phyloP scores from a whole-genome alignment of 2,113 vertebrate genomes.

The Amblyopsis rosae region DNA sequence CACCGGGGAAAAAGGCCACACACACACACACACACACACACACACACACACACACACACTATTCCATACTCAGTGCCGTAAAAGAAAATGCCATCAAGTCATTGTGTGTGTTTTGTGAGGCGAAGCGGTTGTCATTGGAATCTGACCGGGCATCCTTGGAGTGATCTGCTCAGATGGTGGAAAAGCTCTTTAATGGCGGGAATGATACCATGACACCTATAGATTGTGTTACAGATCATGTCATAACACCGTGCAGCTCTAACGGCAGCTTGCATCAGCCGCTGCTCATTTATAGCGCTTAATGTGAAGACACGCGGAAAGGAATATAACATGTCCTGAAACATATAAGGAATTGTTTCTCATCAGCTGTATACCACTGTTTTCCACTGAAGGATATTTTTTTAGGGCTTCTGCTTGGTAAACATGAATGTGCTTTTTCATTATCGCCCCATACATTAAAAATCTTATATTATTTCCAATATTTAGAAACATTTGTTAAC shows the following conservation, averaged over 20 bases:
- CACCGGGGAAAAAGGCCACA: constrained; percentile 39
- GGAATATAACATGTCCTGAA: constrained; percentile 6
- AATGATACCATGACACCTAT: constrained; percentile 74
- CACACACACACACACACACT: constrained; percentile 18
- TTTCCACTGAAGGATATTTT: not conserved
- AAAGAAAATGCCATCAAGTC: constrained; percentile 63
- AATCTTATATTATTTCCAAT: too few species aligned
- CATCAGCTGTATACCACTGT: not conserved
- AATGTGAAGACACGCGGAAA: constrained; percentile 40
- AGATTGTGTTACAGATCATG: constrained; percentile 70
- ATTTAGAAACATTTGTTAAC: too few species aligned
- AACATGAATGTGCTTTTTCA: too few species aligned
- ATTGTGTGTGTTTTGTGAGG: constrained; percentile 71
- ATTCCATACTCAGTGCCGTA: constrained; percentile 40
- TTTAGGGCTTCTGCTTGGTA: too few species aligned
- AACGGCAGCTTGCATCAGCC: constrained; percentile 16
- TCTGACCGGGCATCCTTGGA: constrained; percentile 4
- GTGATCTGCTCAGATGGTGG: constrained; percentile 51
- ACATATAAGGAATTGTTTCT: constrained; percentile 5
- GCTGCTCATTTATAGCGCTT: constrained; percentile 24
- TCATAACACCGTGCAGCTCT: constrained; percentile 52
- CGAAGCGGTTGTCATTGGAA: constrained; percentile 63
- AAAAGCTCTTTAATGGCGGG: constrained; percentile 74
- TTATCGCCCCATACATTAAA: too few species aligned
- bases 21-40: not conserved